These are phyloP conservation scores for Pteronotus mesoamericanus DNA, from an alignment of 2,797 vertebrate species.

Conservation along the genomic window DNA sequence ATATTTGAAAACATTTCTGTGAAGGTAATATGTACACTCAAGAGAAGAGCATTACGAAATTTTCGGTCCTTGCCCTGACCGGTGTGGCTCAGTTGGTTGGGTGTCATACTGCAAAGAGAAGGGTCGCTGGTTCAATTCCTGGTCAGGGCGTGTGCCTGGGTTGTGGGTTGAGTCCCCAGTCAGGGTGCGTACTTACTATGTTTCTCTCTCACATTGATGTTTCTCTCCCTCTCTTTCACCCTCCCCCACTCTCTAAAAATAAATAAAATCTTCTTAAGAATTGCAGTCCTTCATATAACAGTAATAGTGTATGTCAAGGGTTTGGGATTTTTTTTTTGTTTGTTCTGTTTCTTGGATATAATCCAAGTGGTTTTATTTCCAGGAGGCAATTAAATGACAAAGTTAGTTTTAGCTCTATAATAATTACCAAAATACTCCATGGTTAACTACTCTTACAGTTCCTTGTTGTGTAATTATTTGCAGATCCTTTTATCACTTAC, in stretches of 20 bases:
- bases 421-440: neutral
- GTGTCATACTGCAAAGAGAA: neutral
- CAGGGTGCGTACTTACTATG: neutral
- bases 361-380: slow-evolving; percentile 7
- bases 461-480: neutral
- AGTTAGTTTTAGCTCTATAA: neutral
- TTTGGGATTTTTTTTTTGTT: neutral
- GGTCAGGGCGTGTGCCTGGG: neutral
- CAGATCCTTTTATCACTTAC: neutral
- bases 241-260: neutral
- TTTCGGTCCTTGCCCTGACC: neutral
- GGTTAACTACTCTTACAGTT: neutral
- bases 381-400: neutral
- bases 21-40: neutral
- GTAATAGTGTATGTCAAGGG: neutral
- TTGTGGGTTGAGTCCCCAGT: neutral
- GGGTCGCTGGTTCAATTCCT: neutral
- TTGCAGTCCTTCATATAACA: neutral
- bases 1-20: neutral
- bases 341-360: neutral
- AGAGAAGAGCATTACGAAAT: neutral
- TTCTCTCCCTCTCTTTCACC: neutral
- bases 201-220: neutral
- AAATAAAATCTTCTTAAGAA: neutral
- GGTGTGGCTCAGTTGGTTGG: neutral